Conservation (phyloP, 2,113 vertebrate genomes). For the Parotia lawesii region DNA sequence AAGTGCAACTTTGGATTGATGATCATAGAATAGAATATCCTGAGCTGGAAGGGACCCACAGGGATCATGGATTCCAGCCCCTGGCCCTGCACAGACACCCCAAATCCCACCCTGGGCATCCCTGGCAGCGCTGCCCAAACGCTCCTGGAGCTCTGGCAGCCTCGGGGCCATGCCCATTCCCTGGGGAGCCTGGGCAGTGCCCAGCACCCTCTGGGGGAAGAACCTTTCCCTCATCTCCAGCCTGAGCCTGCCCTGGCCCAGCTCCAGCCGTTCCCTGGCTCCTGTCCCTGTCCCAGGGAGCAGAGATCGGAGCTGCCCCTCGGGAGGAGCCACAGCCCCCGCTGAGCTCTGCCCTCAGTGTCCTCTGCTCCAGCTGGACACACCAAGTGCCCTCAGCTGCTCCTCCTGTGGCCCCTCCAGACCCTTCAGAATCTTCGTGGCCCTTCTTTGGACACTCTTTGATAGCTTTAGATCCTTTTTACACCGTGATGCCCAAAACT, state of each 20-base stretch:
- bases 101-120: neutral
- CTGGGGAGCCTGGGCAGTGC: neutral
- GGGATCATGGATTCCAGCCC: rapidly evolving
- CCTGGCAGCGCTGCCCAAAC: neutral
- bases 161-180: neutral
- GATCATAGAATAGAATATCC: neutral
- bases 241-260: neutral
- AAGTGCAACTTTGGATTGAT: neutral
- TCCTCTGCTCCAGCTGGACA: neutral
- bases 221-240: neutral
- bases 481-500: neutral
- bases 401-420: rapidly evolving
- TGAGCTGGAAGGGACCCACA: neutral
- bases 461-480: neutral
- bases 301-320: neutral
- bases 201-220: neutral
- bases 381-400: neutral
- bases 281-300: neutral
- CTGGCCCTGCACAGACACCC: neutral
- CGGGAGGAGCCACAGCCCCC: neutral
- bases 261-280: neutral
- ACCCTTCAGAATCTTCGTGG: rapidly evolving
- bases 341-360: neutral
- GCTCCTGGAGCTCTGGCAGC: neutral
- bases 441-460: neutral